Evolutionary conservation across 2,888 invertebrate genomes (phyloP).

Genomic region (Caenorhabditis sp.): DNA sequence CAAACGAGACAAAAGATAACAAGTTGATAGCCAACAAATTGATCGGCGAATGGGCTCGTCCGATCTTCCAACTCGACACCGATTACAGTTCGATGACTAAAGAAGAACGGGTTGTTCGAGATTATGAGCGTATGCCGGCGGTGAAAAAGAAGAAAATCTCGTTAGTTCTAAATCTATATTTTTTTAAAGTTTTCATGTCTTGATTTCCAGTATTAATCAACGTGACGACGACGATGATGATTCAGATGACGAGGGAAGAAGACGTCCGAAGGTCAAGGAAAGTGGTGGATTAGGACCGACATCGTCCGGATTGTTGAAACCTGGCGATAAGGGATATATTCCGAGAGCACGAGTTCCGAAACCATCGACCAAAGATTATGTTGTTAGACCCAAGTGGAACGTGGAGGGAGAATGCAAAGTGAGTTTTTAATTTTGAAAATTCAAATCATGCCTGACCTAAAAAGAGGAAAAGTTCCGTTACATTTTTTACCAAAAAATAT

Average conservation of each 20-base stretch:
- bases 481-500: too few species aligned
- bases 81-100: conserved; percentile 87
- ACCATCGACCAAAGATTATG: conserved; percentile 95
- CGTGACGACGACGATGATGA: conserved; percentile 18
- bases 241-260: neutral
- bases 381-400: conserved; percentile 81
- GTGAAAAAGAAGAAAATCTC: conserved; percentile 56
- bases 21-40: conserved; percentile 52
- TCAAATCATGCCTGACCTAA: too few species aligned
- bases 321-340: conserved; percentile 51
- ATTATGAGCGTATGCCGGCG: conserved; percentile 84
- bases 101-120: conserved; percentile 91
- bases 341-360: conserved; percentile 80
- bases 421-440: neutral
- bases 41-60: conserved; percentile 87
- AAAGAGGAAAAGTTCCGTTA: too few species aligned
- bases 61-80: conserved; percentile 87
- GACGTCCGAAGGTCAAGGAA: conserved; percentile 17
- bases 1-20: conserved; percentile 84
- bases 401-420: conserved; percentile 62
- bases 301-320: conserved; percentile 26
- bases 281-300: conserved; percentile 20
- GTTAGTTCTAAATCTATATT: conserved; percentile 39
- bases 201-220: neutral
- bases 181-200: too few species aligned